Percentiles rank a stretch among this genome's conserved stretches.
Conservation (phyloP, 2,888 invertebrate species). For the Xestia xanthographa region DNA sequence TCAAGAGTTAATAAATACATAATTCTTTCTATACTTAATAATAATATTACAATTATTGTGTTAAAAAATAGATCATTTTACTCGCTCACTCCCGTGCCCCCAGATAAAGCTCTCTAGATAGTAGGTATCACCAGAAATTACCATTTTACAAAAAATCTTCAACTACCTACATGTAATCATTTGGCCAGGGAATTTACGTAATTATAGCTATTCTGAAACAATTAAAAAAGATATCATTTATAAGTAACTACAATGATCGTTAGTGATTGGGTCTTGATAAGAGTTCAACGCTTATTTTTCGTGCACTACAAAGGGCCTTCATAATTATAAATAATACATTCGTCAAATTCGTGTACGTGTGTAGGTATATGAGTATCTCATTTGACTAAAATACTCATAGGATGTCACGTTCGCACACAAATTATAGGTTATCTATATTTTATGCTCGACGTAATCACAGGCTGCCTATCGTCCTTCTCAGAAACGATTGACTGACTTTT, state of each 20-base stretch:
- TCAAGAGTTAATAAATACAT: too few relatives aligned
- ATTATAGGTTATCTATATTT: slow-evolving; percentile 15
- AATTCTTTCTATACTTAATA: too few relatives aligned
- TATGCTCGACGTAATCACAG: slow-evolving; percentile 24
- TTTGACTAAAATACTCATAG: slow-evolving; percentile 13
- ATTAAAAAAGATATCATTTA: background rate
- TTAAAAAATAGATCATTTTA: too few relatives aligned
- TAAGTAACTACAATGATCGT: slow-evolving; percentile 53
- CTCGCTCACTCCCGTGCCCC: too few relatives aligned
- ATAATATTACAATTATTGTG: too few relatives aligned
- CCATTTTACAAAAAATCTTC: too few relatives aligned
- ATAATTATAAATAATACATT: slow-evolving; percentile 44
- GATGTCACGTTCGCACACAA: slow-evolving; percentile 30
- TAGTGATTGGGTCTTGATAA: slow-evolving; percentile 48
- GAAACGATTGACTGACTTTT: slow-evolving; percentile 19
- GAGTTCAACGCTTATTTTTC: slow-evolving; percentile 59
- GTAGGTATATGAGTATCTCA: slow-evolving; percentile 20
- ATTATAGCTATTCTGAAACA: background rate
- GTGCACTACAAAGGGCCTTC: slow-evolving; percentile 35
- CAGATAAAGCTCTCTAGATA: too few relatives aligned
- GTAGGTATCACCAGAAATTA: too few relatives aligned
- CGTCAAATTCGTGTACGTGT: slow-evolving; percentile 8
- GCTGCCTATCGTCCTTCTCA: slow-evolving; percentile 2
- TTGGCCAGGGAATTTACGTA: too few relatives aligned
- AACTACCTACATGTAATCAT: too few relatives aligned